phyloP scores from a whole-genome alignment of 2,888 invertebrate genomes.

The Nowickia ferox region DNA sequence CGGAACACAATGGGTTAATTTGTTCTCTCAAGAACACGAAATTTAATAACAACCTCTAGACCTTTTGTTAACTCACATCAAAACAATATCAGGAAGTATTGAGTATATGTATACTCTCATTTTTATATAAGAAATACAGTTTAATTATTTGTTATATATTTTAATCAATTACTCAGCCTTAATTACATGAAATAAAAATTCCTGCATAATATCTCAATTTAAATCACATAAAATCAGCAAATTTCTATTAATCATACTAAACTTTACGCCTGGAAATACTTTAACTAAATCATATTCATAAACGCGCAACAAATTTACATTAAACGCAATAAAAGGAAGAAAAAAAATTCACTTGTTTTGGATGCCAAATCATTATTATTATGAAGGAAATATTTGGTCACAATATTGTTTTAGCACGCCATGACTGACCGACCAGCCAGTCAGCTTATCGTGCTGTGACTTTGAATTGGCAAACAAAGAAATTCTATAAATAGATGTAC shows the following conservation, averaged over 20 bases:
- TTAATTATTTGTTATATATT: no score
- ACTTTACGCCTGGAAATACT: neutral
- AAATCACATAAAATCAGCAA: neutral
- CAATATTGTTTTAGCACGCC: neutral
- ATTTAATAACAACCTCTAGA: no score
- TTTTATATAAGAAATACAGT: no score
- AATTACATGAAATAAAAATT: no score
- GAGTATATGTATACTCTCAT: no score
- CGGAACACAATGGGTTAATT: no score
- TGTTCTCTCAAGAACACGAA: no score
- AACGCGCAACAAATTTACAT: neutral
- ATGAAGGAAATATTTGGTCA: neutral
- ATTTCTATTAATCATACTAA: neutral
- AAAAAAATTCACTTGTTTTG: neutral
- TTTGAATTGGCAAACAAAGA: neutral
- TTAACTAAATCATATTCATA: neutral
- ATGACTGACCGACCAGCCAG: neutral
- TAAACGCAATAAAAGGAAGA: neutral
- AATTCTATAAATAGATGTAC: slow-evolving; percentile 1
- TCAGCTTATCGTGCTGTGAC: neutral
- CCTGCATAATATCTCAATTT: neutral
- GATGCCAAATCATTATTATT: neutral
- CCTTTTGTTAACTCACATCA: no score
- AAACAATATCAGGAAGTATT: no score
- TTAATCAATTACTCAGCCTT: no score